phyloP scores from a whole-genome alignment of 2,113 vertebrate species.

The Meles meles region DNA sequence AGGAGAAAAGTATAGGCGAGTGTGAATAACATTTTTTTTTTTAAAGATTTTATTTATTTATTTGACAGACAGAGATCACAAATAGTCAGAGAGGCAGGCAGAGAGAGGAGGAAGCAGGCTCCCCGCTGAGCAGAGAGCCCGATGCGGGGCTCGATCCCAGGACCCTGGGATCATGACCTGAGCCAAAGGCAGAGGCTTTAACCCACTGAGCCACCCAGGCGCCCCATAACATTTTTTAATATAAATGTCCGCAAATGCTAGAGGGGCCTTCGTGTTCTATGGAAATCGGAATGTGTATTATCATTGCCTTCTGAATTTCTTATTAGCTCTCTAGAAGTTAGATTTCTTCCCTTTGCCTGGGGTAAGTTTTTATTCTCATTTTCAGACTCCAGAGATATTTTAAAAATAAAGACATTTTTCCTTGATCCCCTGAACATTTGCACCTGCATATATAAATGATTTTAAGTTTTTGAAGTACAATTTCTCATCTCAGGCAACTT shows the following conservation, averaged over 20 bases:
- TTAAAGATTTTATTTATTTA: too few species aligned
- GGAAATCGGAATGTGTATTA: not conserved
- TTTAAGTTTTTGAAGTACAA: constrained; percentile 2
- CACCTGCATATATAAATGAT: not conserved
- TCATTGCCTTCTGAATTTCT: not conserved
- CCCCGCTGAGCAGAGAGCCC: too few species aligned
- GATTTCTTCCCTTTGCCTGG: not conserved
- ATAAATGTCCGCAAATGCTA: not conserved
- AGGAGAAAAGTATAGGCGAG: not conserved
- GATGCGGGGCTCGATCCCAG: too few species aligned
- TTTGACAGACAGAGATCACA: too few species aligned
- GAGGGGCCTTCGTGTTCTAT: not conserved
- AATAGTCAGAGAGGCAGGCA: too few species aligned
- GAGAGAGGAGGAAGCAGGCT: too few species aligned
- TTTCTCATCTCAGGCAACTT: constrained; percentile 13
- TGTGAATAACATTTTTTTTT: not conserved
- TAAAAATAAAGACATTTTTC: not conserved
- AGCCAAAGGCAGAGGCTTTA: too few species aligned
- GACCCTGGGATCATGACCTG: too few species aligned
- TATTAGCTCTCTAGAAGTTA: not conserved
- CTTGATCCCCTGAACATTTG: constrained; percentile 2
- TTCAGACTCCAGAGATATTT: not conserved
- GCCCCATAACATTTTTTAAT: not conserved
- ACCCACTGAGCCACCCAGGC: too few species aligned
- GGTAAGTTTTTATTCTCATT: not conserved